These are phyloP conservation scores for Murina feae DNA, from an alignment of 2,113 vertebrate species.

Conservation along the genomic window DNA sequence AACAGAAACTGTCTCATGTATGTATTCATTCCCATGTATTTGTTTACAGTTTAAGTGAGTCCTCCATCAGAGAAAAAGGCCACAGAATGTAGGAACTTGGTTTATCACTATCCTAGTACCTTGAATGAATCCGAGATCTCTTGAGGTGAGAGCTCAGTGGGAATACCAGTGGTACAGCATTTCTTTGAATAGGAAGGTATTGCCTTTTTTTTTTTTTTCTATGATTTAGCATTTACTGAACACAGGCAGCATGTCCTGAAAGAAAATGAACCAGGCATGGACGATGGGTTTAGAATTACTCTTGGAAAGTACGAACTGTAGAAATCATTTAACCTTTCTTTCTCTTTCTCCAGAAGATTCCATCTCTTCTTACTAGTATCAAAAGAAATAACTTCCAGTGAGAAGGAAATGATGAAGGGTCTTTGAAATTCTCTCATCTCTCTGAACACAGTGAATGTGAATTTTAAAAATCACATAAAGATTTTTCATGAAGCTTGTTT, in stretches of 20 bases:
- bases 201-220: neutral
- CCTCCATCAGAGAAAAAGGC: neutral
- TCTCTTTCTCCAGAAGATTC: neutral
- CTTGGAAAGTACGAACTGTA: neutral
- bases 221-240: neutral
- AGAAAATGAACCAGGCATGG: neutral
- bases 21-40: neutral
- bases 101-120: neutral
- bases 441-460: neutral
- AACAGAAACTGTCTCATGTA: neutral
- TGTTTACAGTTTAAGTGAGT: neutral
- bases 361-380: neutral
- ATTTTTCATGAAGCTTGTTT: neutral
- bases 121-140: neutral
- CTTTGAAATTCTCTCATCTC: neutral
- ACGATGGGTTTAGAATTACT: neutral
- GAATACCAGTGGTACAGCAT: neutral
- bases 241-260: neutral
- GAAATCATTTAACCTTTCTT: slow-evolving; percentile 26
- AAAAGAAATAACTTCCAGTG: neutral
- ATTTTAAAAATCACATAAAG: neutral
- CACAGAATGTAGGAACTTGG: neutral
- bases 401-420: neutral
- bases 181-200: neutral
- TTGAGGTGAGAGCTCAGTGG: neutral